These are phyloP conservation scores for Ichneumoninae sp. DNA, from an alignment of 2,888 invertebrate genomes.

Conservation along the genomic window DNA sequence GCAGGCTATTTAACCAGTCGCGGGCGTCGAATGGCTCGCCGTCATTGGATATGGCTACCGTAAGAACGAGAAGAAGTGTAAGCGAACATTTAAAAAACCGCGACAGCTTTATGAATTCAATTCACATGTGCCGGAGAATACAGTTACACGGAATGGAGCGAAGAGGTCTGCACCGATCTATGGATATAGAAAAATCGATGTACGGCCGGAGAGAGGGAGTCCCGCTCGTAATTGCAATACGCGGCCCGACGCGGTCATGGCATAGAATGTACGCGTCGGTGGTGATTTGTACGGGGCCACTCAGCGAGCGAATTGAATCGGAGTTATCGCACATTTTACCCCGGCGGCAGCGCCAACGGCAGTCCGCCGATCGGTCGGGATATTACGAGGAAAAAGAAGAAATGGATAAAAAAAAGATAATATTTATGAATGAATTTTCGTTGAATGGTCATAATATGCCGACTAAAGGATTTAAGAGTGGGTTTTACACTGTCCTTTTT, in stretches of 20 bases:
- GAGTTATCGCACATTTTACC: constrained; percentile 63
- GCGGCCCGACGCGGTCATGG: constrained; percentile 38
- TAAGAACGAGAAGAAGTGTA: constrained; percentile 36
- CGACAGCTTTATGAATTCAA: constrained; percentile 66
- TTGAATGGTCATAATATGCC: constrained; percentile 41
- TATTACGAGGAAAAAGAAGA: background rate
- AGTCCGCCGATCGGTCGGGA: background rate
- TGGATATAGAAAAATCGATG: constrained; percentile 60
- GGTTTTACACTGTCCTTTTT: constrained; percentile 13
- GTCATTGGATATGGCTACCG: constrained; percentile 4
- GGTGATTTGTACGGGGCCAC: constrained; percentile 67
- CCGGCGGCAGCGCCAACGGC: background rate
- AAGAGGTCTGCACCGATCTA: constrained; percentile 48
- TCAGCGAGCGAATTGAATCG: constrained; percentile 67
- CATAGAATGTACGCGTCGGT: constrained; percentile 61
- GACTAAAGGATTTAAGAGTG: constrained; percentile 24
- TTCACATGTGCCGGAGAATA: constrained; percentile 47
- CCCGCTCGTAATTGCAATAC: constrained; percentile 67
- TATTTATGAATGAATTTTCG: constrained; percentile 59
- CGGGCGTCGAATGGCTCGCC: background rate
- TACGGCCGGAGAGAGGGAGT: constrained; percentile 21
- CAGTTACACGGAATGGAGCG: constrained; percentile 20
- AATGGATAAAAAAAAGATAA: constrained; percentile 19
- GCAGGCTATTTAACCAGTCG: background rate
- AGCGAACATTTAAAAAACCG: constrained; percentile 33